Evolutionary conservation across 53 echinoderm and acorn worm species (phyloP).

Genomic region (Holothuria leucospilota): DNA sequence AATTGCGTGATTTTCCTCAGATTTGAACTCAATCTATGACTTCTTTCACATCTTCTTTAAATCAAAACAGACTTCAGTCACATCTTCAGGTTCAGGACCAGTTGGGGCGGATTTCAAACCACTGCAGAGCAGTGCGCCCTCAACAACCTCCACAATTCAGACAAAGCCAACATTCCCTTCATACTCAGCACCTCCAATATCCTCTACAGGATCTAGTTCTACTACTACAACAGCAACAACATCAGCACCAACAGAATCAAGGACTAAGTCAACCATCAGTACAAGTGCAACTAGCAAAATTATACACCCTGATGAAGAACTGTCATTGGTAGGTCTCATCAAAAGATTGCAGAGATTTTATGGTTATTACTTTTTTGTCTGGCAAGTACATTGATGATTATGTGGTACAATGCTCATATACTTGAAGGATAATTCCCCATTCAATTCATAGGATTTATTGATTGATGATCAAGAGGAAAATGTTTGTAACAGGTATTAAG

Average conservation of each 20-base stretch:
- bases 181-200: constrained; percentile 57
- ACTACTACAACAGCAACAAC: constrained; percentile 11
- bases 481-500: no score
- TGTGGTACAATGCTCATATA: no score
- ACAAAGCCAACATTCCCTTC: constrained; percentile 88
- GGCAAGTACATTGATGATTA: no score
- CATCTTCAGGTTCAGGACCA: constrained; percentile 54
- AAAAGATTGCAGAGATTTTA: neutral
- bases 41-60: no score
- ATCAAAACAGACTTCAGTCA: constrained; percentile 11
- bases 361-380: no score
- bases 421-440: no score
- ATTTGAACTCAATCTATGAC: no score
- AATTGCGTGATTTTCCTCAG: no score
- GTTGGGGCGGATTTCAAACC: constrained; percentile 58
- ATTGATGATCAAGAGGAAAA: no score
- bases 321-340: constrained; percentile 85
- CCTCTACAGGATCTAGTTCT: constrained; percentile 43
- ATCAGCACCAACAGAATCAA: neutral
- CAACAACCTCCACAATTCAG: constrained; percentile 43
- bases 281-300: constrained; percentile 91
- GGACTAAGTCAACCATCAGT: constrained; percentile 58
- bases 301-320: constrained; percentile 97
- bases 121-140: constrained; percentile 29
- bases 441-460: no score